A percentile compares a stretch with the other conserved stretches of the same genome.
phyloP scores from a whole-genome alignment of 2,888 invertebrate species.

The Troides helena region DNA sequence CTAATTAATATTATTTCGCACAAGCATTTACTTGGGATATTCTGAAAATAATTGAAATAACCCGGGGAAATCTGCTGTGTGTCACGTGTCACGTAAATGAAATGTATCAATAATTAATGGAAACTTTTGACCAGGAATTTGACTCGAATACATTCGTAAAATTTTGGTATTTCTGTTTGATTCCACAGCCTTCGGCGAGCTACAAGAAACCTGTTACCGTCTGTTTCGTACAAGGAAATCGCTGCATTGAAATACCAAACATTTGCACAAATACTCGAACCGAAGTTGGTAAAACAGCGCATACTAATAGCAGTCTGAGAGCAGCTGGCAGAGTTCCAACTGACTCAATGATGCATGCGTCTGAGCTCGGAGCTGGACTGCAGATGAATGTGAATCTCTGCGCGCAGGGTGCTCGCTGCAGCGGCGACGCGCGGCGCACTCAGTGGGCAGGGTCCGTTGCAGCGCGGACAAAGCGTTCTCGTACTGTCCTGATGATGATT shows the following conservation, averaged over 20 bases:
- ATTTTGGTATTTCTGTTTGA: neutral
- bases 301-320: conserved; percentile 9
- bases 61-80: too few species aligned
- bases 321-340: conserved; percentile 17
- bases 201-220: neutral
- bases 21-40: too few species aligned
- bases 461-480: too few species aligned
- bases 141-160: too few species aligned
- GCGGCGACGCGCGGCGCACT: neutral
- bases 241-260: conserved; percentile 3
- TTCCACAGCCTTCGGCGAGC: neutral
- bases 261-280: conserved; percentile 1
- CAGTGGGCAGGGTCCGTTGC: neutral
- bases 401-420: neutral
- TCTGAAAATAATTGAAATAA: too few species aligned
- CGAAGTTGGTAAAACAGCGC: conserved; percentile 1
- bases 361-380: conserved; percentile 3
- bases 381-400: conserved; percentile 7
- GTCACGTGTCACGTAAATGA: too few species aligned
- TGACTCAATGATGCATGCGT: conserved; percentile 19
- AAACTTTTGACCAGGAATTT: too few species aligned
- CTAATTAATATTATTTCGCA: too few species aligned
- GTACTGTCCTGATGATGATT: too few species aligned
- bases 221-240: conserved; percentile 2
- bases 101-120: too few species aligned